Evolutionary conservation across 2,888 invertebrate species (phyloP).

Genomic region (Bellardia pandia): DNA sequence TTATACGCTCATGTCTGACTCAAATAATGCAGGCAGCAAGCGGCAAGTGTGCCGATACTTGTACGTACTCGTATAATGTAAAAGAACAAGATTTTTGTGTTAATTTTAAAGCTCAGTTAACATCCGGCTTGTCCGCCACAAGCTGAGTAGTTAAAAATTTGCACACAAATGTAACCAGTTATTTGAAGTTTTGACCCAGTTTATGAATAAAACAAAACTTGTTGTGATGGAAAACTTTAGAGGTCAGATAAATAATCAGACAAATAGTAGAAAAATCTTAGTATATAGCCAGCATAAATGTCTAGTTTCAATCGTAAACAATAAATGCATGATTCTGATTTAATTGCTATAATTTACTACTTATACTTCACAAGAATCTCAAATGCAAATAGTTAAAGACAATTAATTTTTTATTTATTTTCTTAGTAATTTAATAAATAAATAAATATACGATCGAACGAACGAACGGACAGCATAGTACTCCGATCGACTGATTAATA

Average conservation of each 20-base stretch:
- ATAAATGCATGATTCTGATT: not conserved
- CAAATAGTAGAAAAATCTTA: constrained; percentile 12
- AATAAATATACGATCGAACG: no score
- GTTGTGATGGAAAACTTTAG: constrained; percentile 19
- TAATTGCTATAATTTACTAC: not conserved
- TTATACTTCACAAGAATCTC: not conserved
- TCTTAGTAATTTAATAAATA: not conserved
- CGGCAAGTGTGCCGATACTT: not conserved
- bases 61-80: not conserved
- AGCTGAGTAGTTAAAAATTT: constrained; percentile 2
- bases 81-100: constrained; percentile 11
- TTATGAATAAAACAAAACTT: not conserved
- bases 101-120: not conserved
- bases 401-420: not conserved
- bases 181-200: constrained; percentile 18
- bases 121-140: constrained; percentile 10
- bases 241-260: constrained; percentile 13
- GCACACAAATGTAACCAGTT: constrained; percentile 11
- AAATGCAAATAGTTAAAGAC: not conserved
- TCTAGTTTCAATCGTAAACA: not conserved
- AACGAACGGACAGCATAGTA: no score
- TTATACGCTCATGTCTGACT: not conserved
- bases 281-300: not conserved
- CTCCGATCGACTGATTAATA: no score
- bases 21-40: not conserved